phyloP scores from a whole-genome alignment of 2,888 invertebrate species.

The Griposia aprilina region DNA sequence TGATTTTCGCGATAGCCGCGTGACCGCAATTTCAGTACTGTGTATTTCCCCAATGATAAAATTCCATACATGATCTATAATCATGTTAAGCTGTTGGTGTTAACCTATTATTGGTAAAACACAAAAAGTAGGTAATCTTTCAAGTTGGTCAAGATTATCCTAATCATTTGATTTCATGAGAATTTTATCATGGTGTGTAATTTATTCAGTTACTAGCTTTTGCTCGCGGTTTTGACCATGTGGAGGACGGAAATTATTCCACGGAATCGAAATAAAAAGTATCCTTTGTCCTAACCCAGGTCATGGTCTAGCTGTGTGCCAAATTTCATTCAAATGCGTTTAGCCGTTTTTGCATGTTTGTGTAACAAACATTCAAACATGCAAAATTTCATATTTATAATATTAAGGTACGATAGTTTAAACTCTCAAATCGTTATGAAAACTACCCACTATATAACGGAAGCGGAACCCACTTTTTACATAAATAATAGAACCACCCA shows the following conservation, averaged over 20 bases:
- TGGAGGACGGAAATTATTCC: no score
- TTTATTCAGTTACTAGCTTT: not conserved
- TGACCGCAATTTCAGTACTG: not conserved
- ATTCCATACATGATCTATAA: slow-evolving; percentile 4
- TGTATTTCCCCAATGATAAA: slow-evolving; percentile 16
- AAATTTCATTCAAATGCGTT: no score
- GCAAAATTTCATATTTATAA: no score
- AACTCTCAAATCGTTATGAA: not conserved
- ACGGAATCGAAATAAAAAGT: no score
- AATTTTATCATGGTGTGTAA: not conserved
- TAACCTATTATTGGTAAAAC: not conserved
- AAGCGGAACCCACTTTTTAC: not conserved
- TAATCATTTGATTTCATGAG: slow-evolving; percentile 7
- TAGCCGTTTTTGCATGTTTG: no score
- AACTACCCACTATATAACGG: not conserved
- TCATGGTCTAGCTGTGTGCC: no score
- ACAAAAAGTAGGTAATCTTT: slow-evolving; percentile 18
- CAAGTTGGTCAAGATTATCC: slow-evolving; percentile 16
- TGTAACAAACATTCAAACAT: no score
- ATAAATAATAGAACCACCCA: not conserved
- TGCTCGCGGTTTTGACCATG: no score
- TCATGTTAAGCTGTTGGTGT: not conserved
- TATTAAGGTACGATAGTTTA: no score
- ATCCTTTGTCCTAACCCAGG: no score
- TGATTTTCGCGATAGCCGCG: not conserved